phyloP scores from a whole-genome alignment of 1,140 invertebrate genomes.

The Hydropsyche tenuis region DNA sequence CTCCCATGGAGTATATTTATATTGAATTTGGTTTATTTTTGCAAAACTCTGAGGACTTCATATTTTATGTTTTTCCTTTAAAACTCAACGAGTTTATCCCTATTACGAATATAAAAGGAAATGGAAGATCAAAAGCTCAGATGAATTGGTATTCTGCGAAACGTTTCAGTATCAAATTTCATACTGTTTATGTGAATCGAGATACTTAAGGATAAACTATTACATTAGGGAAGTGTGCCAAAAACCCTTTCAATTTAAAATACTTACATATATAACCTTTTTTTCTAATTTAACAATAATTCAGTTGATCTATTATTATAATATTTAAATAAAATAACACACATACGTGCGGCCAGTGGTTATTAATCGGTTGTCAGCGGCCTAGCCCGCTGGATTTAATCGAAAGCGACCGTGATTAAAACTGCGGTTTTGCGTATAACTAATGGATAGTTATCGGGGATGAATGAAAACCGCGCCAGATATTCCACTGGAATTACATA shows the following conservation, averaged over 20 bases:
- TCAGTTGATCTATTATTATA: too few relatives aligned
- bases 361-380: constrained; percentile 44
- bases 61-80: constrained; percentile 7
- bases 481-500: neutral
- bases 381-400: constrained; percentile 38
- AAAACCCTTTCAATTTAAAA: too few relatives aligned
- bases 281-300: too few relatives aligned
- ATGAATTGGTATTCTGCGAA: neutral
- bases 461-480: constrained; percentile 26
- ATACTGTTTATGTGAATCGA: too few relatives aligned
- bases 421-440: constrained; percentile 36
- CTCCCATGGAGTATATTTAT: too few relatives aligned
- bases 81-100: constrained; percentile 2
- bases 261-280: too few relatives aligned
- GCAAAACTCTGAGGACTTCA: neutral
- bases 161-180: neutral
- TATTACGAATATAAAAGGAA: constrained; percentile 18
- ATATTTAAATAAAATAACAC: too few relatives aligned
- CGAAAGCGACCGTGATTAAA: constrained; percentile 45
- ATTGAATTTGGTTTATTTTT: neutral
- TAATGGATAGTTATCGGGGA: constrained; percentile 37
- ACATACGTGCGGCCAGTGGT: neutral
- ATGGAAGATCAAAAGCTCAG: constrained; percentile 2
- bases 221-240: too few relatives aligned
- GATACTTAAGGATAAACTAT: too few relatives aligned